A percentile compares a stretch with the other conserved stretches of the same genome.
These are phyloP conservation scores for Synanthedon tipuliformis DNA, from an alignment of 2,888 invertebrate genomes.

Conservation along the genomic window DNA sequence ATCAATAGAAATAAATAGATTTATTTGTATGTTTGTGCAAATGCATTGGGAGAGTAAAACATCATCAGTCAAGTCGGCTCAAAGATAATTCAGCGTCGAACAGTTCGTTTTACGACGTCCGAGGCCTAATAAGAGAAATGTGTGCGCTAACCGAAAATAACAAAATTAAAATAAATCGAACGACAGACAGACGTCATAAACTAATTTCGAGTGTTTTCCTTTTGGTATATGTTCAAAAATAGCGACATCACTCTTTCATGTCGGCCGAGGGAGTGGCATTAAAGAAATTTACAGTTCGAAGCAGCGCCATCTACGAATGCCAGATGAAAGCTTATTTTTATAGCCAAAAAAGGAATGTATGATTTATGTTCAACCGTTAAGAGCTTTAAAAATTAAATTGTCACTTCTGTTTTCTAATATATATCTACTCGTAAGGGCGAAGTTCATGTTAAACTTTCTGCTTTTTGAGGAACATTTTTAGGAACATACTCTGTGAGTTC, in stretches of 20 bases:
- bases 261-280: conserved; percentile 58
- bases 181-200: conserved; percentile 70
- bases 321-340: conserved; percentile 52
- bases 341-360: conserved; percentile 49
- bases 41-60: conserved; percentile 5
- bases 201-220: conserved; percentile 69
- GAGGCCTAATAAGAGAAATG: conserved; percentile 54
- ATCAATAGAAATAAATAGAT: too few species aligned
- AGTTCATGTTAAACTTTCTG: too few species aligned
- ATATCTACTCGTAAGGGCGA: too few species aligned
- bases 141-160: conserved; percentile 56
- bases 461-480: too few species aligned
- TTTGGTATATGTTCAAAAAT: conserved; percentile 61
- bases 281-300: conserved; percentile 55
- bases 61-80: conserved; percentile 21
- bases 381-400: conserved; percentile 44
- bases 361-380: conserved; percentile 47
- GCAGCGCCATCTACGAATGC: conserved; percentile 54
- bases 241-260: conserved; percentile 68
- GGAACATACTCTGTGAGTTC: too few species aligned
- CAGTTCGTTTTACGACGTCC: conserved; percentile 43
- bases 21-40: too few species aligned
- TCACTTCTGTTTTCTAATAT: conserved; percentile 14
- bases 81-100: conserved; percentile 60
- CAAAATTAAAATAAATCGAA: conserved; percentile 70